These are phyloP conservation scores for Dipus sagitta DNA, from an alignment of 2,797 vertebrate species.

Conservation along the genomic window DNA sequence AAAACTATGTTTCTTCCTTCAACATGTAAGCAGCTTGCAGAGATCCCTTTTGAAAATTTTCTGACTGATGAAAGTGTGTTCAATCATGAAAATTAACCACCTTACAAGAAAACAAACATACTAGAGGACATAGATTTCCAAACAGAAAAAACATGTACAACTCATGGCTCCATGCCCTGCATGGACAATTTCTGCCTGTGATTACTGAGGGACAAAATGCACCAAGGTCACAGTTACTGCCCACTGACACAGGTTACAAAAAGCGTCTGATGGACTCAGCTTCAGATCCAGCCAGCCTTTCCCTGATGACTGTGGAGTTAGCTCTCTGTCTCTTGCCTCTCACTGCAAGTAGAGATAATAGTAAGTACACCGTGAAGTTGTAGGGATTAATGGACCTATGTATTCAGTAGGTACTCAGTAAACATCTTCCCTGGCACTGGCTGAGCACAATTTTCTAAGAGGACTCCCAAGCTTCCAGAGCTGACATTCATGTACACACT, in stretches of 20 bases:
- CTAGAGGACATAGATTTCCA: background rate
- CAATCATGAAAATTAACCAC: slow-evolving; percentile 29
- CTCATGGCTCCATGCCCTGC: background rate
- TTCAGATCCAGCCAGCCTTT: background rate
- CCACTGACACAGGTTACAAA: background rate
- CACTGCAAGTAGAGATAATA: background rate
- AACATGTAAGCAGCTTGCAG: background rate
- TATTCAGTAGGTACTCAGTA: background rate
- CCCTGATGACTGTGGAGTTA: background rate
- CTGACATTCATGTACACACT: background rate
- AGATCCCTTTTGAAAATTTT: slow-evolving; percentile 33
- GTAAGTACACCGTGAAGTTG: background rate
- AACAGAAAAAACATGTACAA: slow-evolving; percentile 3
- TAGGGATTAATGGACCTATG: background rate
- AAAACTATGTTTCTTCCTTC: slow-evolving; percentile 34
- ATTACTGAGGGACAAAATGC: background rate
- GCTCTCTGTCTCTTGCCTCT: background rate
- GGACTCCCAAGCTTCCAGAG: background rate
- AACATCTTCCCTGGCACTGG: background rate
- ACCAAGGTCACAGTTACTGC: background rate
- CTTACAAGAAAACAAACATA: background rate
- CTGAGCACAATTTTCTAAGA: background rate
- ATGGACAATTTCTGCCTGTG: background rate
- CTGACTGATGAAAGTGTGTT: slow-evolving; percentile 40
- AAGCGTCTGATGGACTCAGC: background rate